A percentile compares a stretch with the other conserved stretches of the same genome.
These are phyloP conservation scores for Nomada flava DNA, from an alignment of 2,888 invertebrate species.

Conservation along the genomic window DNA sequence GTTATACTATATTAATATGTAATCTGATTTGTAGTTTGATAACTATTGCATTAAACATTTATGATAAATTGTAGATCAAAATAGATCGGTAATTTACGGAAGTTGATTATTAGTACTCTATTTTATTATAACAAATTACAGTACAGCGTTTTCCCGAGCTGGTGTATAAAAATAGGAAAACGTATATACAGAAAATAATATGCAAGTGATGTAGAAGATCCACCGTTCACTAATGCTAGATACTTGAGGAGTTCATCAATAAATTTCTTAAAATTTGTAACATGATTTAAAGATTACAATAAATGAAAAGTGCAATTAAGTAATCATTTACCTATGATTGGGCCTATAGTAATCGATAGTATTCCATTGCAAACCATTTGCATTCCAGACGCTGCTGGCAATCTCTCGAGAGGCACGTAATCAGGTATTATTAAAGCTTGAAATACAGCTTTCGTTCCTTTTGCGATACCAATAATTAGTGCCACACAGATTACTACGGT, in stretches of 20 bases:
- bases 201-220: no score
- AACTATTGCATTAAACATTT: not conserved
- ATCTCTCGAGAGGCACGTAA: slow-evolving; percentile 89
- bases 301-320: not conserved
- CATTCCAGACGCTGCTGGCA: slow-evolving; percentile 91
- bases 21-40: not conserved
- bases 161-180: no score
- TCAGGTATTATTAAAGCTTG: slow-evolving; percentile 92
- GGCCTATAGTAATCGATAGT: slow-evolving; percentile 90
- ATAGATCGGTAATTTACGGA: no score
- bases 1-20: not conserved
- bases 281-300: not conserved
- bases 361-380: slow-evolving; percentile 92
- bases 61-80: no score
- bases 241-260: no score
- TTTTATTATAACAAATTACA: not conserved
- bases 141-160: no score
- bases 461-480: slow-evolving; percentile 91
- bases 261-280: no score
- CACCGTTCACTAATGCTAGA: no score
- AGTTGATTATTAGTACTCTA: not conserved
- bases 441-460: slow-evolving; percentile 92
- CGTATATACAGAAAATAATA: no score
- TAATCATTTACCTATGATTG: slow-evolving; percentile 83
- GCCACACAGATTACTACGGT: slow-evolving; percentile 89